Percentiles rank a stretch among this genome's conserved stretches.
phyloP scores from a whole-genome alignment of 2,888 invertebrate genomes.

The Campoplex nolae region DNA sequence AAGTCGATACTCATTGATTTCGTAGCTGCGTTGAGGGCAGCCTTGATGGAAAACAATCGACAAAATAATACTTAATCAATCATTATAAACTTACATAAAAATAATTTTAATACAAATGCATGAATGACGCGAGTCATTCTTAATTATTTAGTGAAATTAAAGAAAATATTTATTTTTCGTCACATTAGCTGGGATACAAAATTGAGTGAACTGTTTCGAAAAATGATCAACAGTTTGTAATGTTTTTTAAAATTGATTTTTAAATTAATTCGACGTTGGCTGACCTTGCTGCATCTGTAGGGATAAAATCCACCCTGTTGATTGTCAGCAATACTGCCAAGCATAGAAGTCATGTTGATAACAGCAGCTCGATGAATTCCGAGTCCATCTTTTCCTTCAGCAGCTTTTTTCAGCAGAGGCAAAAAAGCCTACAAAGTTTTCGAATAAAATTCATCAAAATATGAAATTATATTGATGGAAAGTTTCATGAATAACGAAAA shows the following conservation, averaged over 20 bases:
- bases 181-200: neutral
- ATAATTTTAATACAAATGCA: neutral
- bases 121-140: neutral
- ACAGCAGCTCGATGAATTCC: slow-evolving; percentile 89
- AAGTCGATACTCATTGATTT: slow-evolving; percentile 94
- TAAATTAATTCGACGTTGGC: neutral
- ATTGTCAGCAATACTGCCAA: slow-evolving; percentile 92
- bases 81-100: neutral
- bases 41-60: slow-evolving; percentile 85
- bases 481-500: neutral
- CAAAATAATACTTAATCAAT: neutral
- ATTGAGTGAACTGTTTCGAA: neutral
- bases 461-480: neutral
- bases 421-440: slow-evolving; percentile 87
- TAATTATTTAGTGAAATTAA: neutral
- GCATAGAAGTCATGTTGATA: slow-evolving; percentile 92
- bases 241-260: neutral
- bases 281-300: slow-evolving; percentile 94
- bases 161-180: neutral
- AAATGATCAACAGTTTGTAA: neutral
- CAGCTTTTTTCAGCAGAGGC: slow-evolving; percentile 90
- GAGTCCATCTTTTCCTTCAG: slow-evolving; percentile 86
- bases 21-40: slow-evolving; percentile 94
- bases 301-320: slow-evolving; percentile 92
- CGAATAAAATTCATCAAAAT: neutral